phyloP scores from a whole-genome alignment of 2,888 invertebrate genomes.

The Chrysolina oricalcia region DNA sequence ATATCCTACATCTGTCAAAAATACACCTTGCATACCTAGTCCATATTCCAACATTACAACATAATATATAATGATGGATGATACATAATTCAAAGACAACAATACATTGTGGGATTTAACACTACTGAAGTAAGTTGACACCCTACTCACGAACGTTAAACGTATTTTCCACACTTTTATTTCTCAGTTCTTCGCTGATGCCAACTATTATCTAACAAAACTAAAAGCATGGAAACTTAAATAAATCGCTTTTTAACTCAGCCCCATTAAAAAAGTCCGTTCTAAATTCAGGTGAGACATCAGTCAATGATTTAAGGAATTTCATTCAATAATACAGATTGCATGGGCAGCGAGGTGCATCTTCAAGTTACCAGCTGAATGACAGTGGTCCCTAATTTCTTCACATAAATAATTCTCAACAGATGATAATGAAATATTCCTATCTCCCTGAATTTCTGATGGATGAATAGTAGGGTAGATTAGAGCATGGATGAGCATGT shows the following conservation, averaged over 20 bases:
- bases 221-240: conserved; percentile 33
- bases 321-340: neutral
- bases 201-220: conserved; percentile 37
- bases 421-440: neutral
- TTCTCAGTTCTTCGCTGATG: conserved; percentile 46
- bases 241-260: conserved; percentile 26
- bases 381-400: neutral
- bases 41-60: conserved; percentile 35
- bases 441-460: conserved; percentile 17
- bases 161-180: conserved; percentile 57
- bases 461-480: conserved; percentile 38
- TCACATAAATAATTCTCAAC: neutral
- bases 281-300: conserved; percentile 30
- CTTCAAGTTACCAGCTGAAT: neutral
- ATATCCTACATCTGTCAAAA: neutral
- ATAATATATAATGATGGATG: conserved; percentile 39
- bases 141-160: conserved; percentile 64
- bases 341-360: neutral
- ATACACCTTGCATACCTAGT: conserved; percentile 1
- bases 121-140: conserved; percentile 70
- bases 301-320: neutral
- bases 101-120: conserved; percentile 67
- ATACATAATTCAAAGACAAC: conserved; percentile 65
- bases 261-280: conserved; percentile 21
- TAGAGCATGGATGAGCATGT: conserved; percentile 63